phyloP scores from a whole-genome alignment of 2,888 invertebrate species.

The Amiota mariae region DNA sequence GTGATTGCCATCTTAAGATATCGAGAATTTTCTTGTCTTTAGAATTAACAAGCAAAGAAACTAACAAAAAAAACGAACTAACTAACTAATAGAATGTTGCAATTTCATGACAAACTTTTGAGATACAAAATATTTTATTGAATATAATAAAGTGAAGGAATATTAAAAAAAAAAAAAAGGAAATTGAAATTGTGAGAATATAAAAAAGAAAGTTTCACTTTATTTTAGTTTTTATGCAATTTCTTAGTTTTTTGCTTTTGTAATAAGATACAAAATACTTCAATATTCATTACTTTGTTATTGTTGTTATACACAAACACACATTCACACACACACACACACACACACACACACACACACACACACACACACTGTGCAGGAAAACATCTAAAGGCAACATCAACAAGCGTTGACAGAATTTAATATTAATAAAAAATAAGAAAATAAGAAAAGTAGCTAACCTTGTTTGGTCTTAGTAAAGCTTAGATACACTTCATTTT shows the following conservation, averaged over 20 bases:
- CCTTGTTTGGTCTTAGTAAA: too few relatives aligned
- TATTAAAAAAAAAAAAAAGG: neutral
- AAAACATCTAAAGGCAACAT: neutral
- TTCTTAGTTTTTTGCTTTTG: constrained; percentile 11
- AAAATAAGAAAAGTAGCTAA: neutral
- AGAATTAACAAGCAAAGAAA: too few relatives aligned
- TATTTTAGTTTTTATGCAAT: neutral
- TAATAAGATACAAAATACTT: constrained; percentile 17
- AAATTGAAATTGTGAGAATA: neutral
- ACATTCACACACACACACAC: neutral
- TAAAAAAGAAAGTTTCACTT: neutral
- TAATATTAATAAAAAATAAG: neutral
- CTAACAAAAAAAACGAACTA: neutral
- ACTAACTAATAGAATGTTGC: neutral
- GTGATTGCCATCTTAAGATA: too few relatives aligned
- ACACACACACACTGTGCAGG: neutral
- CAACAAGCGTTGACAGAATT: constrained; percentile 12
- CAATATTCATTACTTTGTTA: neutral
- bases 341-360: neutral
- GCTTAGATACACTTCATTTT: too few relatives aligned
- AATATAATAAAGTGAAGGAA: constrained; percentile 6
- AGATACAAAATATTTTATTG: constrained; percentile 22
- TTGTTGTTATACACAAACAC: neutral
- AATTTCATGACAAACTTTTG: constrained; percentile 2
- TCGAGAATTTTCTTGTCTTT: too few relatives aligned